A percentile compares a stretch with the other conserved stretches of the same genome.
These are phyloP conservation scores for Brachycybe producta DNA, from an alignment of 2,888 invertebrate species.

Conservation along the genomic window DNA sequence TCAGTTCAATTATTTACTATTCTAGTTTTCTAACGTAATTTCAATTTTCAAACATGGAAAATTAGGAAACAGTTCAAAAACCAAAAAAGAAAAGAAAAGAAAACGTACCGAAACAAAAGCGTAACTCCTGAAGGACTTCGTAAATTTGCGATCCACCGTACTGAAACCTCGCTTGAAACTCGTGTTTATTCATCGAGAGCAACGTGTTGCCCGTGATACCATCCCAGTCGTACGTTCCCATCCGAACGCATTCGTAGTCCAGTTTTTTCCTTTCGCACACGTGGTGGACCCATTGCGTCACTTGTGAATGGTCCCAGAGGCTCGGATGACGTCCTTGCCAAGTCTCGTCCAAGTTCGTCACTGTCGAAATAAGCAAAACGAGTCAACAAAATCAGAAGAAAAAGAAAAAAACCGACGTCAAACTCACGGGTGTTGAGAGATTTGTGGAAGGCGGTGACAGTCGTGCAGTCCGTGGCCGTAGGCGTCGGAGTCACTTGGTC, in stretches of 20 bases:
- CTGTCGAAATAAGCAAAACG: background rate
- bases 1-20: too few relatives aligned
- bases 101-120: background rate
- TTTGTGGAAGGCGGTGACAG: slow-evolving; percentile 6
- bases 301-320: background rate
- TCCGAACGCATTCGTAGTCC: background rate
- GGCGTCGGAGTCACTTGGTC: background rate
- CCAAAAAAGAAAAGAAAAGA: too few relatives aligned
- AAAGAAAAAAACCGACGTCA: background rate
- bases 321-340: slow-evolving; percentile 5
- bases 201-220: background rate
- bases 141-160: background rate
- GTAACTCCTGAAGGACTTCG: background rate
- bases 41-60: too few relatives aligned
- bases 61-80: too few relatives aligned
- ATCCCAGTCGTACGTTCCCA: background rate
- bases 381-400: background rate
- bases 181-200: background rate
- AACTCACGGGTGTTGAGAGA: background rate
- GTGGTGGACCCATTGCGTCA: slow-evolving; percentile 1
- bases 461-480: background rate
- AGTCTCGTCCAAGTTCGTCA: slow-evolving; percentile 1
- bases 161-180: background rate
- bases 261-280: slow-evolving; percentile 5
- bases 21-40: too few relatives aligned